Percentiles rank a stretch among this genome's conserved stretches.
Conservation (phyloP, 2,113 vertebrate genomes). For the Pseudolaguvia tuberculata region DNA sequence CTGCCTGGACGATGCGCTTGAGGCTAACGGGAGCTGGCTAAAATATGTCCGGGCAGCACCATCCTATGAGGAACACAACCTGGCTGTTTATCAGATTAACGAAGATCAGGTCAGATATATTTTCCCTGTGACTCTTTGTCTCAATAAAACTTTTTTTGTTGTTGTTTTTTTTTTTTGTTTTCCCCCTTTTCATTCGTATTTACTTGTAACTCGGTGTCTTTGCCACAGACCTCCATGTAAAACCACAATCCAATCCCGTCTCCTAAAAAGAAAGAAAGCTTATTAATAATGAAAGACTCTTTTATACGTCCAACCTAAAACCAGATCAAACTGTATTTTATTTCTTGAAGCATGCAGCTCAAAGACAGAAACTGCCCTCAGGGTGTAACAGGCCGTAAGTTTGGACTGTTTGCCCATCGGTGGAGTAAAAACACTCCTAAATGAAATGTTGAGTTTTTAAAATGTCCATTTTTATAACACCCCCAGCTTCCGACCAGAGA, state of each 20-base stretch:
- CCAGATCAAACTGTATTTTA: slow-evolving; percentile 6
- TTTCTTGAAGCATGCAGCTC: neutral
- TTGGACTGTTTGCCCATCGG: neutral
- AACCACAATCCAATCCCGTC: slow-evolving; percentile 23
- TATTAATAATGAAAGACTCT: slow-evolving; percentile 1
- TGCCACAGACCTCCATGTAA: neutral
- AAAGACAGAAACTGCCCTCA: slow-evolving; percentile 2
- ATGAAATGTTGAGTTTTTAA: slow-evolving; percentile 13
- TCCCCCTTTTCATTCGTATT: neutral
- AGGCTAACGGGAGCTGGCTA: slow-evolving; percentile 81
- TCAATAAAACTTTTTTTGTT: neutral
- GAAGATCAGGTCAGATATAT: slow-evolving; percentile 83
- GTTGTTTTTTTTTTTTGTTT: neutral
- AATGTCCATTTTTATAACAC: neutral
- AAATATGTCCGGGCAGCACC: slow-evolving; percentile 85
- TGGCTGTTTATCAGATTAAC: slow-evolving; percentile 78
- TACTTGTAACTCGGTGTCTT: neutral
- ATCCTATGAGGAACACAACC: slow-evolving; percentile 87
- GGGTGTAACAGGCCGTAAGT: neutral
- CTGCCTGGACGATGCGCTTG: slow-evolving; percentile 69
- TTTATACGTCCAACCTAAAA: neutral
- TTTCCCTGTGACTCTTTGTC: neutral
- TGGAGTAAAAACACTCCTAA: neutral
- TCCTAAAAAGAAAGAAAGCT: slow-evolving; percentile 12
- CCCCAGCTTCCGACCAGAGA: neutral